Percentiles rank a stretch among this genome's conserved stretches.
These are phyloP conservation scores for Creontiades dilutus DNA, from an alignment of 2,888 invertebrate genomes.

Conservation along the genomic window DNA sequence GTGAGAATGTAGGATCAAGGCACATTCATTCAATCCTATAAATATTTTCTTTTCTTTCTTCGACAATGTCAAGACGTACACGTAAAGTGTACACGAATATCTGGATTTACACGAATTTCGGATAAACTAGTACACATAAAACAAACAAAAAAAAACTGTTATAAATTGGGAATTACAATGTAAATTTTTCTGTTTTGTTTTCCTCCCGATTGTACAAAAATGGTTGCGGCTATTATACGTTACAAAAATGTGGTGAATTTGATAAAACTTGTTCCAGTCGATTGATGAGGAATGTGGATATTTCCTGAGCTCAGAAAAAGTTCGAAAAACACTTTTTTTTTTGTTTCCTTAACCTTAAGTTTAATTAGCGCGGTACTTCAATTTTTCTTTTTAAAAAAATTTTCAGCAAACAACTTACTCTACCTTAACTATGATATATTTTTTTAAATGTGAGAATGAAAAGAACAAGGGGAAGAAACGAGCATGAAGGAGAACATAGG, in stretches of 20 bases:
- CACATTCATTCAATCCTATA: slow-evolving; percentile 58
- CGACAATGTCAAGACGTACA: background rate
- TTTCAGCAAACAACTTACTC: slow-evolving; percentile 7
- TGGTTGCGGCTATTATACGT: background rate
- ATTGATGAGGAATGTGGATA: slow-evolving; percentile 47
- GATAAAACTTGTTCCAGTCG: slow-evolving; percentile 46
- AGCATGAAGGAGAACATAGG: background rate
- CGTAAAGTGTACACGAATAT: background rate
- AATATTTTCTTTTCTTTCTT: background rate
- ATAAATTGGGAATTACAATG: slow-evolving; percentile 4
- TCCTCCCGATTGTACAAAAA: slow-evolving; percentile 8
- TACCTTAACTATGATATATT: slow-evolving; percentile 21
- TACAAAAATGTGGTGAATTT: slow-evolving; percentile 2
- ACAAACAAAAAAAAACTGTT: background rate
- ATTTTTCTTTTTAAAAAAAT: background rate
- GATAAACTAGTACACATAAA: slow-evolving; percentile 18
- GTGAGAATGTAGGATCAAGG: slow-evolving; percentile 61
- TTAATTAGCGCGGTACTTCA: slow-evolving; percentile 23
- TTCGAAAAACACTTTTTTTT: background rate
- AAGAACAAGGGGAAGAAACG: background rate
- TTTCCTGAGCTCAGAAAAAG: slow-evolving; percentile 43
- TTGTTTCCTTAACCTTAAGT: slow-evolving; percentile 9
- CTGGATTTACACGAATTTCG: no score
- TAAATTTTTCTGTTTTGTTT: background rate
- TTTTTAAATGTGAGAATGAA: background rate